Base-by-base conservation (phyloP, 2,888 invertebrate species). In the Hipparchia semele region DNA sequence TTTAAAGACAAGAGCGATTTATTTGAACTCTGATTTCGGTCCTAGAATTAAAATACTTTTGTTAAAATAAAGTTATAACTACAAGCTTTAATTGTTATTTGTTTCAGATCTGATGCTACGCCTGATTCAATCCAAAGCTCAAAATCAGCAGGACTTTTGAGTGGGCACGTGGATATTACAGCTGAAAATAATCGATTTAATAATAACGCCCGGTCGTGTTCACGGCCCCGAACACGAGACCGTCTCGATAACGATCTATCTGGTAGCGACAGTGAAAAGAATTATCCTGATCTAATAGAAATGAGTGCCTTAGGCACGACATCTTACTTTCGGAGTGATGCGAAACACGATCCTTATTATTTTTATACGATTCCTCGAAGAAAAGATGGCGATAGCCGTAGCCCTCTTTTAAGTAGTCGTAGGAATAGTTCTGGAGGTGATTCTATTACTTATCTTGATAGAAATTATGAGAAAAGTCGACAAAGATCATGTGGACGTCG, bases 361-460 rank as follows among this genome's bases (percentile, higher is more conserved):
- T 95, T 96, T 82, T 96, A 96, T 83, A 96, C 96, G n/a, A 92
- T 96, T 79, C 96, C 96, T 0, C 85, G 93, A 58, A 90, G 91
- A 86, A 91, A 90, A 90, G 92, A 90, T 70, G 94, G 96, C 45
- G 97, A 97, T 80, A 97, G 97, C 81, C 96, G 97, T 80, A 96
- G 96, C 71, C 97, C 97, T 1, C 90, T 97, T 73, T 90, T 97
- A 12, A 96, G 95, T 80, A 96, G 96, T 84, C 94, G 96, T 77
- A 95, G 96, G 81, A 96, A 96, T 76, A 96, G 96, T 84, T 96
- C 96, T 75, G 96, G 96, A 39, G 96, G 96, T 0, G 96, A 96
- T 81, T 95, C 95, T 53, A 94, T 94, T 73, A 94, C 90, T 68
- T 90, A 88, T 77, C 84, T 88, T 64, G 93, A 92, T 73, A 87